Base-by-base conservation (phyloP, 2,888 invertebrate genomes). In the Apamea epomidion region DNA sequence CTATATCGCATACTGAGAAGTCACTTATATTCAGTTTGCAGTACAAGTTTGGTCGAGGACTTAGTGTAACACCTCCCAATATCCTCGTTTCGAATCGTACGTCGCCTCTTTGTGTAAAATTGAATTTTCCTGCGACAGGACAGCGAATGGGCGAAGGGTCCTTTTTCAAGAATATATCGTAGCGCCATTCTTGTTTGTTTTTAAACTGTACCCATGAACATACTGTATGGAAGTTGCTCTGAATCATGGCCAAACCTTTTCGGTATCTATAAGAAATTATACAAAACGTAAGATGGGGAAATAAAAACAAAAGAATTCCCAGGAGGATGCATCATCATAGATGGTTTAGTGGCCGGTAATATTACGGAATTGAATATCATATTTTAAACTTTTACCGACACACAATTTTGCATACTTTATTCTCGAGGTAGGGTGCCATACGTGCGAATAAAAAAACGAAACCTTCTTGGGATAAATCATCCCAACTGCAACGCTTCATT, bases 121-220 rank as follows among this genome's bases (percentile, higher is more conserved):
- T 98, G 93, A 99, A 99, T 95, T 99, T 99, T 2, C 99, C 99
- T 67, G 99, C 99, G 1, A 99, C 98, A 0, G 99, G 99, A 94
- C 99, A 99, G 68, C 99, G 98, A 10, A 99, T 98, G 0, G 99
- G 98, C 0, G 98, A 98, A 0, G 99, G 99, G 94, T 99, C 98
- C 93, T 98, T 98, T n/a, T 98, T 98, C 70, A 99, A 96, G 92
- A 98, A 98, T 81, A 99, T 97, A 93, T 99, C 98, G 90, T 99
- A 99, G 87, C 98, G 98, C 99, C 99, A 99, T 82, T 98, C 97
- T 82, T 98, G 98, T 90, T 98, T 97, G 92, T 99, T 99, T 7
- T 98, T 98, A 93, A 99, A 99, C 91, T 99, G 99, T 0, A 99
- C 99, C 99, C 99, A 99, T 0, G 99, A 99, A 91, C 99, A 99